Evolutionary conservation across 2,113 vertebrate genomes (phyloP).

Genomic region (Phoxinus phoxinus): DNA sequence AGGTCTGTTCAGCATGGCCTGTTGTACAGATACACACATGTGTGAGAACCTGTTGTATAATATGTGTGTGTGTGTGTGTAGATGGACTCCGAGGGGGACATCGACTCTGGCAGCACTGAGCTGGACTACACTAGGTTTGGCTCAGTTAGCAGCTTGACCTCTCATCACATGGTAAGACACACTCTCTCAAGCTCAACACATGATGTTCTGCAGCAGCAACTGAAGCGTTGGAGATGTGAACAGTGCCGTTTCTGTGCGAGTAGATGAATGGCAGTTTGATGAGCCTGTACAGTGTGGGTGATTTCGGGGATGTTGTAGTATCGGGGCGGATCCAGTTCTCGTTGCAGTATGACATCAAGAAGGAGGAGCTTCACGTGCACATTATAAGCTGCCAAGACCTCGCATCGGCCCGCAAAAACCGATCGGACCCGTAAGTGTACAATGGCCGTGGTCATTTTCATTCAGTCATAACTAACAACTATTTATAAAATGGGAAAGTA

Average conservation of each 20-base stretch:
- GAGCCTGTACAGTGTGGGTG: slow-evolving; percentile 90
- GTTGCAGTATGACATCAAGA: slow-evolving; percentile 79
- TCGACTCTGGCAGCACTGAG: slow-evolving; percentile 73
- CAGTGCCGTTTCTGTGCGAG: not conserved
- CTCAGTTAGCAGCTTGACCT: slow-evolving; percentile 84
- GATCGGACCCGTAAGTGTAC: slow-evolving; percentile 89
- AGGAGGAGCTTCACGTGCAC: slow-evolving; percentile 83
- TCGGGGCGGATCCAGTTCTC: slow-evolving; percentile 86
- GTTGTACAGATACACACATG: not conserved
- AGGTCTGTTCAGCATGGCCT: slow-evolving; percentile 29
- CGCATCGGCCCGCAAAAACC: slow-evolving; percentile 83
- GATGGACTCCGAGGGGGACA: slow-evolving; percentile 64
- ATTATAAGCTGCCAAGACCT: slow-evolving; percentile 88
- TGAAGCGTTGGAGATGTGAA: slow-evolving; percentile 26
- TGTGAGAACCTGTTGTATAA: not conserved
- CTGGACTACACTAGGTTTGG: slow-evolving; percentile 55
- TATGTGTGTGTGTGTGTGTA: slow-evolving; percentile 1
- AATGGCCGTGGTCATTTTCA: slow-evolving; percentile 42
- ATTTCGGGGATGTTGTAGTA: slow-evolving; percentile 83
- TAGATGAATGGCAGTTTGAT: slow-evolving; percentile 90
- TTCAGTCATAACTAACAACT: not conserved
- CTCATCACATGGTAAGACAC: slow-evolving; percentile 70
- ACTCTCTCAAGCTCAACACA: not conserved
- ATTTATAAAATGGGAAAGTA: not conserved
- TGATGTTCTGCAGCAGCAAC: not conserved